Evolutionary conservation across 2,113 vertebrate genomes (phyloP).

Genomic region (Heterocephalus glaber): DNA sequence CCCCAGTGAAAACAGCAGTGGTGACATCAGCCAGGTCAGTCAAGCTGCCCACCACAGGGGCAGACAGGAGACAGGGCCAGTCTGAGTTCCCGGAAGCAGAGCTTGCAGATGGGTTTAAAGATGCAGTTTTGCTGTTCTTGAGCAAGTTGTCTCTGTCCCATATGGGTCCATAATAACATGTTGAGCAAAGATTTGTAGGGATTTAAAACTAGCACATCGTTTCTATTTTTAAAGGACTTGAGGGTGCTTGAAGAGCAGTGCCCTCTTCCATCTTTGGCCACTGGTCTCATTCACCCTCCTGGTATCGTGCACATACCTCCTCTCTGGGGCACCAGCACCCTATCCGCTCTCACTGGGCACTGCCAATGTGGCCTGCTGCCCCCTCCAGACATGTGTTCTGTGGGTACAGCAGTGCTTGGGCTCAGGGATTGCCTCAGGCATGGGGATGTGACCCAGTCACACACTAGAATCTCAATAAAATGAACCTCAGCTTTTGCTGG

Average conservation of each 20-base stretch:
- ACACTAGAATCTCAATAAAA: neutral
- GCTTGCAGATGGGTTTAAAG: neutral
- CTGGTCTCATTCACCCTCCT: neutral
- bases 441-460: neutral
- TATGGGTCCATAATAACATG: neutral
- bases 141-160: neutral
- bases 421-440: neutral
- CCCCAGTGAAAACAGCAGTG: neutral
- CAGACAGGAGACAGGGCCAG: neutral
- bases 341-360: neutral
- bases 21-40: neutral
- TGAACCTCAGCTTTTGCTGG: neutral
- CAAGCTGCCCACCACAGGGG: neutral
- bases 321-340: neutral
- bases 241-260: neutral
- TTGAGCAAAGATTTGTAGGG: neutral
- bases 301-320: neutral
- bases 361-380: neutral
- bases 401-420: neutral
- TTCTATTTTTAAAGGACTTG: neutral
- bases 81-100: neutral
- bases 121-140: neutral
- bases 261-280: neutral
- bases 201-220: neutral
- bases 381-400: neutral